phyloP scores from a whole-genome alignment of 2,888 invertebrate genomes.

The Caenorhabditis sp. region DNA sequence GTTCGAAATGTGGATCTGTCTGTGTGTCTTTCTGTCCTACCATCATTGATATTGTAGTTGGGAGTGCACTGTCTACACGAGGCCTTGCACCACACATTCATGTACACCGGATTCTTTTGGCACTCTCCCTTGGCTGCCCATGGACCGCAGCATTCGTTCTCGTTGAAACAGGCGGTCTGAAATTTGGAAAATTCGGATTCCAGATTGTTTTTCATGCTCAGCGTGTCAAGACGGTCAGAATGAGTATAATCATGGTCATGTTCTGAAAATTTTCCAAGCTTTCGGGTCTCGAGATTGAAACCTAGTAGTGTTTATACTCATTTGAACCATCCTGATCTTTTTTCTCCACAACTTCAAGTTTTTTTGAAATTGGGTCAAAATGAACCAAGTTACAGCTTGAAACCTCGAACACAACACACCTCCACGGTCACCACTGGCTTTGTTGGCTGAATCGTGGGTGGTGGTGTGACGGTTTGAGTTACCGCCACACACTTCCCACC shows the following conservation, averaged over 20 bases:
- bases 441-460: slow-evolving; percentile 55
- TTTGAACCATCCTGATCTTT: too few relatives aligned
- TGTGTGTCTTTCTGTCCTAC: slow-evolving; percentile 37
- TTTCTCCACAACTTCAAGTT: too few relatives aligned
- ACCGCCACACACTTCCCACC: slow-evolving; percentile 75
- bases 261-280: too few relatives aligned
- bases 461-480: slow-evolving; percentile 43
- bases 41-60: slow-evolving; percentile 66
- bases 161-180: slow-evolving; percentile 77
- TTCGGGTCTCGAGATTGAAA: too few relatives aligned
- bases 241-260: not conserved
- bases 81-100: slow-evolving; percentile 77
- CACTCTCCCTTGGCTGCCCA: slow-evolving; percentile 79
- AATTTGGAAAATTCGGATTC: too few relatives aligned
- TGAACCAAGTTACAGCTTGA: too few relatives aligned
- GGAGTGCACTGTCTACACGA: slow-evolving; percentile 75
- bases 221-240: too few relatives aligned
- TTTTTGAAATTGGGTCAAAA: too few relatives aligned
- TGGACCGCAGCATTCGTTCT: slow-evolving; percentile 78
- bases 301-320: too few relatives aligned
- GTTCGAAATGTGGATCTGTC: too few relatives aligned
- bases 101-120: slow-evolving; percentile 72
- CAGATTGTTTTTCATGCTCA: too few relatives aligned
- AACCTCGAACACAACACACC: too few relatives aligned
- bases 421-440: slow-evolving; percentile 58